Evolutionary conservation across 2,797 vertebrate genomes (phyloP), one percentile per base, ranked within the genome.

Genomic region (Poeciliopsis infans): DNA sequence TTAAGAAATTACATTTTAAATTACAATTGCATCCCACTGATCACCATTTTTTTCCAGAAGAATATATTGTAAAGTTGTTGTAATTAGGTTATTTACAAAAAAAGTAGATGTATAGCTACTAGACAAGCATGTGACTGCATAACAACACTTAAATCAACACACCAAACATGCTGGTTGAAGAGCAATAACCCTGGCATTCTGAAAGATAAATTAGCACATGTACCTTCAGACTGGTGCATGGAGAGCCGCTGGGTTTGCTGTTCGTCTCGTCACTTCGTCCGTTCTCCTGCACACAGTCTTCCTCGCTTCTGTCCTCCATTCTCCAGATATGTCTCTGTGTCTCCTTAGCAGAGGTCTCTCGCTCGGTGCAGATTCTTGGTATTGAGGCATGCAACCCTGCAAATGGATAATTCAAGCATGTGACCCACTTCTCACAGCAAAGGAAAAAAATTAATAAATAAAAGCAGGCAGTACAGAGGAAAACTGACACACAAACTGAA

Each of bases 321-420:
- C 79, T 94, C 79, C 79, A 88, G 77, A 83, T 86, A 69, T 53
- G 74, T 82, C 75, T 84, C 79, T 72, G 79, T 74, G 83, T 92
- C 83, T 92, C 78, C 84, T 92, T 79, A 85, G 87, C 75, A 86
- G 83, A 90, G 86, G 82, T 89, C 91, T 91, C 88, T 87, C 87
- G 85, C 85, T 86, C 90, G 91, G 85, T 91, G 92, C 81, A 92
- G 84, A 89, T 89, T 92, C 88, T 94, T 87, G 89, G 88, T 90
- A 89, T 85, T 88, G 89, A 92, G 90, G 92, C 93, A 92, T 93
- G 89, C 92, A 93, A 93, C 85, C 91, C 94, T 95, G 91, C 85
- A 93, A 94, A 93, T 87, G 86, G 92, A 94, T 93, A 92, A 94
- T 94, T 94, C 87, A 94, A 93, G 91, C 94, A 94, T 94, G 93